These are phyloP conservation scores for Apeira syringaria DNA, from an alignment of 2,888 invertebrate genomes.

Conservation along the genomic window DNA sequence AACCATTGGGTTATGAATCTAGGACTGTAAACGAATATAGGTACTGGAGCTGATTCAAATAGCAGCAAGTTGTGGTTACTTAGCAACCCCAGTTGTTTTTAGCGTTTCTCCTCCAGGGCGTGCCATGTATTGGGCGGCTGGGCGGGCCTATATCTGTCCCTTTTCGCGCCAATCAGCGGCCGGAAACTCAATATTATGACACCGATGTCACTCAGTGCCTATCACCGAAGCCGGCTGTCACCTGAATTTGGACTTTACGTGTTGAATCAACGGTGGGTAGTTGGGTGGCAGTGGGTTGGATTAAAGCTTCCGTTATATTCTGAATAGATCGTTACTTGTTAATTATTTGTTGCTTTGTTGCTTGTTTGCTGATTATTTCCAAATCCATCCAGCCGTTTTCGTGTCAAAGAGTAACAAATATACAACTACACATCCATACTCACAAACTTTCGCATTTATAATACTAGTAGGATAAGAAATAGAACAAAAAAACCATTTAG, in stretches of 20 bases:
- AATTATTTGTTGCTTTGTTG: slow-evolving; percentile 1
- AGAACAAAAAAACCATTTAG: too few species aligned
- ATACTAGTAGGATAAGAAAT: too few species aligned
- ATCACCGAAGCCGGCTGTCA: slow-evolving; percentile 43
- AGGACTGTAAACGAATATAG: too few species aligned
- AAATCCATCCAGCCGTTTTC: too few species aligned
- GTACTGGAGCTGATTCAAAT: slow-evolving; percentile 3
- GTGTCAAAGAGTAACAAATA: too few species aligned
- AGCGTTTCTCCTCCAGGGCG: slow-evolving; percentile 42
- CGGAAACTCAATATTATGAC: slow-evolving; percentile 74
- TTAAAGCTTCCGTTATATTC: slow-evolving; percentile 57
- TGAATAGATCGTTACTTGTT: slow-evolving; percentile 28
- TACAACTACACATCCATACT: too few species aligned
- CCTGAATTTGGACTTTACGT: slow-evolving; percentile 29
- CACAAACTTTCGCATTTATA: too few species aligned
- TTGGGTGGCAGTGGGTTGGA: slow-evolving; percentile 16
- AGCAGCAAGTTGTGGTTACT: slow-evolving; percentile 42
- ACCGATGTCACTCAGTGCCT: slow-evolving; percentile 60
- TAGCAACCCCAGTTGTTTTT: slow-evolving; percentile 45
- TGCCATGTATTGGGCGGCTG: slow-evolving; percentile 39
- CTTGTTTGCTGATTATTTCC: too few species aligned
- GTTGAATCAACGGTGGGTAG: slow-evolving; percentile 19
- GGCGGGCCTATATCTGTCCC: slow-evolving; percentile 32
- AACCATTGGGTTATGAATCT: too few species aligned
- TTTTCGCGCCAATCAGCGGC: slow-evolving; percentile 56